A percentile compares a stretch with the other conserved stretches of the same genome.
phyloP scores from a whole-genome alignment of 2,888 invertebrate species.

The Aproaerema taeniolella region DNA sequence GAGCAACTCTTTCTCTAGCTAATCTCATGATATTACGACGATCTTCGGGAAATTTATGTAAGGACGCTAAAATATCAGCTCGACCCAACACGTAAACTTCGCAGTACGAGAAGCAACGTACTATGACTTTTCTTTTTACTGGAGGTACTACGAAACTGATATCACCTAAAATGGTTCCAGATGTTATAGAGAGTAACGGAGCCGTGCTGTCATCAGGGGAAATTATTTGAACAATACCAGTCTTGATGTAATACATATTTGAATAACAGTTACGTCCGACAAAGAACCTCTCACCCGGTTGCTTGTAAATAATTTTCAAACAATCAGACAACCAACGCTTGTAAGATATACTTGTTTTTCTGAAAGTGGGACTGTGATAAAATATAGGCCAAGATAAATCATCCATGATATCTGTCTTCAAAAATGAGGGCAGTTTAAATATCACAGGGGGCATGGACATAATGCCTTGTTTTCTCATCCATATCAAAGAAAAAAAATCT shows the following conservation, averaged over 20 bases:
- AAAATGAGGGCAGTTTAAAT: conserved; percentile 2
- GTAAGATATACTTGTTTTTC: conserved; percentile 5
- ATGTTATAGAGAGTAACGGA: conserved; percentile 7
- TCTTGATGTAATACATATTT: conserved; percentile 11
- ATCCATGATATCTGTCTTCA: conserved; percentile 3
- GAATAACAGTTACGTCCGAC: conserved; percentile 8
- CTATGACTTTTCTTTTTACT: conserved; percentile 3
- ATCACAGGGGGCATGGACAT: conserved; percentile 1
- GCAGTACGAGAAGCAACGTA: conserved; percentile 12
- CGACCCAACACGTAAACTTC: conserved; percentile 8
- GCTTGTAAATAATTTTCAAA: conserved; percentile 3
- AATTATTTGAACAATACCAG: conserved; percentile 11
- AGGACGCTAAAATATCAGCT: conserved; percentile 1
- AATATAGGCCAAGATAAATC: conserved; percentile 13
- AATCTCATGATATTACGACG: not conserved
- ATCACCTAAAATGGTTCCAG: conserved; percentile 13
- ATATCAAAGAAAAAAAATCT: conserved; percentile 1
- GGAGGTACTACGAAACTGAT: conserved; percentile 12
- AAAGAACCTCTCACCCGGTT: conserved; percentile 9
- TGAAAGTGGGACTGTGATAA: conserved; percentile 14
- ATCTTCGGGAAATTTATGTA: conserved; percentile 12
- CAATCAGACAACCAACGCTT: conserved; percentile 7
- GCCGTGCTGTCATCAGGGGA: conserved; percentile 8
- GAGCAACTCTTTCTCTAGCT: not conserved
- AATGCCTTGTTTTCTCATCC: conserved; percentile 4